These are phyloP conservation scores for Theristicus caerulescens DNA, from an alignment of 2,113 vertebrate genomes.

Conservation along the genomic window DNA sequence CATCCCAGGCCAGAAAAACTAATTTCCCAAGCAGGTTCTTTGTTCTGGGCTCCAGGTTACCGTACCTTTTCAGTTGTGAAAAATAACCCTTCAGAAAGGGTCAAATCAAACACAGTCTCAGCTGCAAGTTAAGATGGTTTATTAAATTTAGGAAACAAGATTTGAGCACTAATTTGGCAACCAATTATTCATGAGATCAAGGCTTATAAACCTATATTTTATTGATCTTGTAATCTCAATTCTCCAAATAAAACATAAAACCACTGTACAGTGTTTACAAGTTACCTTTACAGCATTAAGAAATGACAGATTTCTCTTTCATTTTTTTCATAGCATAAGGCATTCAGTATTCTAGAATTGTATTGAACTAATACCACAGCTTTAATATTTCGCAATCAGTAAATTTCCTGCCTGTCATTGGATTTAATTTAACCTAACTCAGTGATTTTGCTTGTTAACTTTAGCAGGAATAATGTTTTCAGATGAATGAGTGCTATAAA, in stretches of 20 bases:
- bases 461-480: constrained; percentile 14
- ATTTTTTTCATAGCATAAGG: not conserved
- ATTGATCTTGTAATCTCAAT: not conserved
- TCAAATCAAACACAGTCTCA: not conserved
- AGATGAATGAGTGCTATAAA: not conserved
- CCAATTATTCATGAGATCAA: not conserved
- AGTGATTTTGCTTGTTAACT: constrained; percentile 12
- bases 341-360: not conserved
- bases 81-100: not conserved
- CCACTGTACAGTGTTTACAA: not conserved
- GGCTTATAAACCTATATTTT: not conserved
- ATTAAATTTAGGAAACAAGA: not conserved
- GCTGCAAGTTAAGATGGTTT: not conserved
- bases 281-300: not conserved
- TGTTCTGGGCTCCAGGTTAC: not conserved
- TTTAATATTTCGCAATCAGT: not conserved
- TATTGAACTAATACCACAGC: not conserved
- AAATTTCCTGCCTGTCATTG: not conserved
- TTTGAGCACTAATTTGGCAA: not conserved
- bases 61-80: not conserved
- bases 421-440: not conserved
- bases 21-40: not conserved
- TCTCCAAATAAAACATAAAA: not conserved
- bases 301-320: not conserved
- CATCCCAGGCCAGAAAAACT: not conserved